Percentiles rank a stretch among this genome's conserved stretches.
phyloP scores from a whole-genome alignment of 2,888 invertebrate species.

The Anoplius nigerrimus region DNA sequence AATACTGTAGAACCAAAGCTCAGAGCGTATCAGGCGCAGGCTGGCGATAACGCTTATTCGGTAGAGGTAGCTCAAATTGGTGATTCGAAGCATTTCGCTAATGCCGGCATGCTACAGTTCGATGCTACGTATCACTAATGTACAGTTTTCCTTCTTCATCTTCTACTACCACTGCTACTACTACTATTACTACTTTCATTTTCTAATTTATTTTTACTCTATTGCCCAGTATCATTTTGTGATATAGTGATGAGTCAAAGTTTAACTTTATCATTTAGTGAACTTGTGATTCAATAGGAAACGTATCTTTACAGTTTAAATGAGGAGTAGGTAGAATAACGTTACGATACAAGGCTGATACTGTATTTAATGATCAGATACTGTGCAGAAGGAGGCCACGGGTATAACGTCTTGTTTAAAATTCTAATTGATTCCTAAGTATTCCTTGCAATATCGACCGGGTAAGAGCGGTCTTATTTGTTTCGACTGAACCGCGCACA shows the following conservation, averaged over 20 bases:
- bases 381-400: conserved; percentile 23
- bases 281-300: conserved; percentile 68
- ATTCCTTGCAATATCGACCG: conserved; percentile 21
- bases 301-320: conserved; percentile 56
- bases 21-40: conserved; percentile 59
- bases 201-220: conserved; percentile 49
- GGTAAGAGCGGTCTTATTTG: conserved; percentile 19
- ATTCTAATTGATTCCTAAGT: conserved; percentile 32
- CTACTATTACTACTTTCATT: conserved; percentile 13
- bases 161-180: background rate
- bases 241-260: conserved; percentile 51
- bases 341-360: conserved; percentile 69
- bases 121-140: conserved; percentile 73
- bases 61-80: conserved; percentile 62
- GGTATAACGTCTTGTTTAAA: conserved; percentile 19
- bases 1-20: conserved; percentile 56
- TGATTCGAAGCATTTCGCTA: conserved; percentile 66
- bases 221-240: conserved; percentile 65
- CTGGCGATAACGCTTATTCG: conserved; percentile 59
- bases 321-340: conserved; percentile 48
- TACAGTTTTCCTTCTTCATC: conserved; percentile 31
- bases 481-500: conserved; percentile 28
- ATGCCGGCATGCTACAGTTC: conserved; percentile 69
- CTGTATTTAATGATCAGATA: conserved; percentile 61
- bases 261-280: conserved; percentile 55